These are phyloP conservation scores for Ovibos moschatus DNA, from an alignment of 2,113 vertebrate species.

Conservation along the genomic window DNA sequence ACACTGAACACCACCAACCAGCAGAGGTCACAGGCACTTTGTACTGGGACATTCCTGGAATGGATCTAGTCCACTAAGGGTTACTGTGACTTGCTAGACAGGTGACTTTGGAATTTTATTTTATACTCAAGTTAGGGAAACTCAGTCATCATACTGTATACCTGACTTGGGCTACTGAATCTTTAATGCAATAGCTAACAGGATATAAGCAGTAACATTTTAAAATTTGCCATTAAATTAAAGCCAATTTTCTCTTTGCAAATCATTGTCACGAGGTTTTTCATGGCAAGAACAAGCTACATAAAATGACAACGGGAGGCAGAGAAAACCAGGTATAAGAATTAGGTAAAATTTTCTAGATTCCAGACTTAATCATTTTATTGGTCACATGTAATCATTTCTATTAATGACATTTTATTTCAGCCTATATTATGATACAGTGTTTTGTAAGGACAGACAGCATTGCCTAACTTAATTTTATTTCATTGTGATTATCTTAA, in stretches of 20 bases:
- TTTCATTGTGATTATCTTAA: background rate
- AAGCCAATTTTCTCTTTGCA: background rate
- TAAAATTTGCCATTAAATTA: background rate
- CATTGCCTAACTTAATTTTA: background rate
- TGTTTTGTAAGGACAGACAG: background rate
- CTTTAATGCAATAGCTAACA: background rate
- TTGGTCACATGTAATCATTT: background rate
- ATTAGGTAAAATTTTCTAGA: background rate
- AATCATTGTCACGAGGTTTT: background rate
- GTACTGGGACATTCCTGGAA: background rate
- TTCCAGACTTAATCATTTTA: background rate
- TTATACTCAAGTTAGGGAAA: background rate
- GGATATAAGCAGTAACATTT: background rate
- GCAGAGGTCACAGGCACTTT: background rate
- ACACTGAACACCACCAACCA: background rate
- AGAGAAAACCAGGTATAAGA: background rate
- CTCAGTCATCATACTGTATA: background rate
- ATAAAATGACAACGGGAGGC: background rate
- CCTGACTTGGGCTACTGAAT: background rate
- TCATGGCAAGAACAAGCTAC: background rate
- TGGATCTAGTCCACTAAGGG: background rate
- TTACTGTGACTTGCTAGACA: background rate
- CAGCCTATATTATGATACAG: background rate
- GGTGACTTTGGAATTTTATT: conserved; percentile 1
- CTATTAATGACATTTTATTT: background rate